Evolutionary conservation across 2,797 vertebrate genomes (phyloP), one percentile per base, ranked within the genome.

Genomic region (Sardinella longiceps): DNA sequence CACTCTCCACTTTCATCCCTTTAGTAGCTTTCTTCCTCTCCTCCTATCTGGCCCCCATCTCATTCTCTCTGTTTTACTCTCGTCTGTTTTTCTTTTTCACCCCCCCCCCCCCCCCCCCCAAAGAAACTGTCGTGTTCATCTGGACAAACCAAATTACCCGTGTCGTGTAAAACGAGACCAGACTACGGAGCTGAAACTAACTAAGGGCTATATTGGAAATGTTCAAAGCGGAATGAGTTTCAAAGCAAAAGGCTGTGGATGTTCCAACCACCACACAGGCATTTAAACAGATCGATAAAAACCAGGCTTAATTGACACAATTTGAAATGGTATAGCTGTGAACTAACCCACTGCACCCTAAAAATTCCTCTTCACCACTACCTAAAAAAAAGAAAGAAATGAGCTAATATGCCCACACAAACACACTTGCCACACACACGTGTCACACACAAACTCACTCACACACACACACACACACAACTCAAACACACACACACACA

Each of bases 221-320:
- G 82, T 90, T 91, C 87, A 90, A 88, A 90, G 89, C 23, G 23
- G 80, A 81, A 81, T 83, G 18, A 2, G 46, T 80, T 81, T 1
- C 81, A 89, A 86, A 90, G 80, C 48, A 0, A 11, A 12, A 18
- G 56, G 83, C 28, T 58, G 74, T 37, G 50, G 80, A 82, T 86
- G 50, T 58, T 37, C 80, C 43, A 77, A 77, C 81, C 81, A 39
- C 70, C 82, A 60, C 51, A 50, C 63, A 14, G 81, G 86, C 89
- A 86, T 89, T 88, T 88, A 89, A 89, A 88, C 90, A 33, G 88
- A 43, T 80, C 90, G 88, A 92, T 87, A 92, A 92, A 92, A 92
- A 89, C 88, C 86, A 86, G 9, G 82, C 91, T 91, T 90, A 87
- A 91, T 82, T 87, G 88, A 91, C 90, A 88, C 77, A 84, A 87